phyloP scores from a whole-genome alignment of 1,140 invertebrate genomes.

The Philopotamus ludificatus region DNA sequence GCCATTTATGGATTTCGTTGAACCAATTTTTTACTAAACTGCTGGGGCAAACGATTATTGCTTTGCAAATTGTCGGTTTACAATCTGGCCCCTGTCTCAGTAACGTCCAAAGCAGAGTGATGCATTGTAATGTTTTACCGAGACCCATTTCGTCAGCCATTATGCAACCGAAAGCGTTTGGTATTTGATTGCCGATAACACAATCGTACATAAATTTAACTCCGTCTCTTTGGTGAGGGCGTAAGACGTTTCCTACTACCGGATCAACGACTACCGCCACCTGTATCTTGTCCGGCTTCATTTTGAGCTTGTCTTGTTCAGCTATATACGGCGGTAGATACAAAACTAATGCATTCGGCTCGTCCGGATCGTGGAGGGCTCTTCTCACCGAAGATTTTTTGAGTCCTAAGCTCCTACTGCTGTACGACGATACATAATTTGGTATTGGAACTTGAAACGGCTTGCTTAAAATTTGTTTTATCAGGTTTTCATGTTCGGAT shows the following conservation, averaged over 20 bases:
- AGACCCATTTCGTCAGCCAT: slow-evolving; percentile 99
- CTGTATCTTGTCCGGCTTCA: slow-evolving; percentile 59
- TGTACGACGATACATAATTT: slow-evolving; percentile 78
- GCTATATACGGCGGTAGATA: slow-evolving; percentile 78
- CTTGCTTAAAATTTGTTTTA: slow-evolving; percentile 79
- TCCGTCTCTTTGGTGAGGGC: slow-evolving; percentile 98
- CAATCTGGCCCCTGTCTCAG: slow-evolving; percentile 81
- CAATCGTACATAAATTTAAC: slow-evolving; percentile 99
- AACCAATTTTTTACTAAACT: slow-evolving; percentile 99
- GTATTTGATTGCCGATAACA: slow-evolving; percentile 90
- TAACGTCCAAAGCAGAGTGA: slow-evolving; percentile 94
- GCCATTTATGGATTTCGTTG: slow-evolving; percentile 98
- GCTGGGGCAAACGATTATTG: slow-evolving; percentile 93
- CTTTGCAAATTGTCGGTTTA: slow-evolving; percentile 87
- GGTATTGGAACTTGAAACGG: slow-evolving; percentile 94
- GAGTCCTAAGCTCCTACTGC: slow-evolving; percentile 61
- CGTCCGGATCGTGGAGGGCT: slow-evolving; percentile 90
- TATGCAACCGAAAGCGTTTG: slow-evolving; percentile 88
- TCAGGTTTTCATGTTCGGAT: slow-evolving; percentile 63
- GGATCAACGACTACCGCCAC: slow-evolving; percentile 97
- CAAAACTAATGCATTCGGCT: slow-evolving; percentile 89
- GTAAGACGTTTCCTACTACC: slow-evolving; percentile 80
- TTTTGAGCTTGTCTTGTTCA: slow-evolving; percentile 82
- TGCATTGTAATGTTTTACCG: slow-evolving; percentile 98
- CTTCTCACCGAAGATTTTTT: slow-evolving; percentile 56